phyloP scores from a whole-genome alignment of 1,140 invertebrate species.

The Chironomus tepperi region DNA sequence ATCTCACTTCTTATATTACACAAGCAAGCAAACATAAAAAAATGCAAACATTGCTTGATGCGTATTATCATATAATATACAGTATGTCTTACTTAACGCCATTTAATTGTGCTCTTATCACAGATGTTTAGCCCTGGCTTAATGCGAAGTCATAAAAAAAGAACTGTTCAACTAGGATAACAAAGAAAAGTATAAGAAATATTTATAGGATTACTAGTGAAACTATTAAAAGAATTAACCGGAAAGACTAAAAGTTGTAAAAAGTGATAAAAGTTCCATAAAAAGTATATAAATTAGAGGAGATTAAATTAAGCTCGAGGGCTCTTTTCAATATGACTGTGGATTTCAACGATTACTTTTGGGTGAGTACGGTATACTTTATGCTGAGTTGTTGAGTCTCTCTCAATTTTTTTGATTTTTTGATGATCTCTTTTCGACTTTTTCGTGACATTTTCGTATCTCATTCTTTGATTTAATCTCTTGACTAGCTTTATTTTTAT shows the following conservation, averaged over 20 bases:
- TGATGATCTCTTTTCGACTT: background rate
- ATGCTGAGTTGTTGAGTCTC: too few species aligned
- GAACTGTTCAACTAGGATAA: too few species aligned
- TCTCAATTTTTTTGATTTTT: too few species aligned
- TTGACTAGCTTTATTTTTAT: too few species aligned
- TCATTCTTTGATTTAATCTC: too few species aligned
- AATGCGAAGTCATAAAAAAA: too few species aligned
- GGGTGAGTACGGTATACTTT: conserved; percentile 47
- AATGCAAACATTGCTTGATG: background rate
- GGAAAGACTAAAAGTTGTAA: background rate
- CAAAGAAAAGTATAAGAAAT: too few species aligned
- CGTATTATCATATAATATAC: background rate
- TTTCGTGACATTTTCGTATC: background rate
- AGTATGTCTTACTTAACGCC: background rate
- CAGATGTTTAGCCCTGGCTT: background rate
- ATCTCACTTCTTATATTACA: too few species aligned
- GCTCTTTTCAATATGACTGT: conserved; percentile 55
- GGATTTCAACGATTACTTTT: conserved; percentile 73
- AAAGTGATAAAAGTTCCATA: background rate
- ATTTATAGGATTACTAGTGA: background rate
- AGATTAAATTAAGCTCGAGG: conserved; percentile 28
- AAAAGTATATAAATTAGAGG: conserved; percentile 20
- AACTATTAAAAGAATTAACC: background rate
- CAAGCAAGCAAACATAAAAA: background rate
- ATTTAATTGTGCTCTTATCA: conserved; percentile 5